Percentiles rank a stretch among this genome's conserved stretches.
Evolutionary conservation across 2,113 vertebrate genomes (phyloP).

Genomic region (Myrmophylax atrothorax): DNA sequence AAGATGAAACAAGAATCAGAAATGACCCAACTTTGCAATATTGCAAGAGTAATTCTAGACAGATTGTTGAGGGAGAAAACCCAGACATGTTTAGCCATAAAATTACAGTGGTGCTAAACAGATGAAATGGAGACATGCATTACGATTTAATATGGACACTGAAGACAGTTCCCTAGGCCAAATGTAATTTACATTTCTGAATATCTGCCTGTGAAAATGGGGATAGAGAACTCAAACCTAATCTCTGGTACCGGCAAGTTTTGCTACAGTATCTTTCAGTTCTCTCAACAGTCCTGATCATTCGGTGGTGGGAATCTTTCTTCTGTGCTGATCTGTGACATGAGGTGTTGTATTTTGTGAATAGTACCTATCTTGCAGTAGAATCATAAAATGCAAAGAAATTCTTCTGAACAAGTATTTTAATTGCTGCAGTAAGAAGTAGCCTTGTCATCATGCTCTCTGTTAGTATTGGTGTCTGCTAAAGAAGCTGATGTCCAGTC

Average conservation of each 20-base stretch:
- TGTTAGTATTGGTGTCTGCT: not conserved
- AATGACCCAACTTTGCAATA: not conserved
- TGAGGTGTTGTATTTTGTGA: not conserved
- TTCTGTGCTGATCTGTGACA: not conserved
- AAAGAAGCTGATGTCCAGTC: not conserved
- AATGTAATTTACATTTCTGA: not conserved
- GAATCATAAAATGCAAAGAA: not conserved
- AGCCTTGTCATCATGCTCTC: not conserved
- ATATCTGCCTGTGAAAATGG: not conserved
- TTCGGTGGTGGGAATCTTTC: not conserved
- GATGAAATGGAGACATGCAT: not conserved
- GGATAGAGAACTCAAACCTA: not conserved
- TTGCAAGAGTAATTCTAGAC: not conserved
- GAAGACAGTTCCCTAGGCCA: not conserved
- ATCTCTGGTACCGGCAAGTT: not conserved
- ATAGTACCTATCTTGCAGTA: not conserved
- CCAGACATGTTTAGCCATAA: not conserved
- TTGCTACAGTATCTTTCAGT: not conserved
- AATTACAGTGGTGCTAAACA: not conserved
- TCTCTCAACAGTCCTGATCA: not conserved
- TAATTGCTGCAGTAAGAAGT: not conserved
- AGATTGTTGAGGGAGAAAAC: not conserved
- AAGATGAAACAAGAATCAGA: not conserved
- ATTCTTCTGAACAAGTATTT: not conserved
- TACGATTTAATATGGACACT: not conserved